phyloP scores from a whole-genome alignment of 1,140 invertebrate genomes.

The Halesus radiatus region DNA sequence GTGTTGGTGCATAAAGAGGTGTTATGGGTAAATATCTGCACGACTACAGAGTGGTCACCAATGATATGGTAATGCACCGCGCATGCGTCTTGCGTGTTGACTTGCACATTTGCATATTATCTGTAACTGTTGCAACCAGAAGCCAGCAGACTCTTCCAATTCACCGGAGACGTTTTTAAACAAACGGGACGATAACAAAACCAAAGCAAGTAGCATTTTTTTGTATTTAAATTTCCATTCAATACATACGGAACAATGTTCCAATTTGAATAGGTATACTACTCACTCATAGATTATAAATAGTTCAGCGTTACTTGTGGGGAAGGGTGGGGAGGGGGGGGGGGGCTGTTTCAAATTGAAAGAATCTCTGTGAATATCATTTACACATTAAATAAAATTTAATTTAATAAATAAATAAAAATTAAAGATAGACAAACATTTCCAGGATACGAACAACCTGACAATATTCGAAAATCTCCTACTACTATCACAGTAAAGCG shows the following conservation, averaged over 20 bases:
- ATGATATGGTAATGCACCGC: conserved; percentile 29
- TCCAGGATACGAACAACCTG: no score
- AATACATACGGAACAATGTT: background rate
- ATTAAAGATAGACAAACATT: no score
- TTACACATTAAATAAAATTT: no score
- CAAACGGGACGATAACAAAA: background rate
- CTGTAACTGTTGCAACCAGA: conserved; percentile 24
- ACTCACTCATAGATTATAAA: no score
- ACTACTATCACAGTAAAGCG: no score
- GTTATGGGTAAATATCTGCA: background rate
- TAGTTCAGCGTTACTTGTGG: no score
- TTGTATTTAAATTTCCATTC: conserved; percentile 6
- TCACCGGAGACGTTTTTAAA: background rate
- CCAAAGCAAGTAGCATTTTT: background rate
- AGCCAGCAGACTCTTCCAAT: background rate
- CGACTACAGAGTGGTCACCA: background rate
- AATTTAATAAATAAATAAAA: no score
- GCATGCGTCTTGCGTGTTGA: conserved; percentile 25
- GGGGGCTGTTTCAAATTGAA: no score
- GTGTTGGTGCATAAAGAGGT: no score
- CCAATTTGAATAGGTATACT: background rate
- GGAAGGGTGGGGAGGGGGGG: no score
- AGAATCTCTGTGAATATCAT: no score
- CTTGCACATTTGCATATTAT: conserved; percentile 35
- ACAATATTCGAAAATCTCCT: no score